Evolutionary conservation across 92 coral and sea anemone genomes (phyloP).

Genomic region (Actinernus sp.): DNA sequence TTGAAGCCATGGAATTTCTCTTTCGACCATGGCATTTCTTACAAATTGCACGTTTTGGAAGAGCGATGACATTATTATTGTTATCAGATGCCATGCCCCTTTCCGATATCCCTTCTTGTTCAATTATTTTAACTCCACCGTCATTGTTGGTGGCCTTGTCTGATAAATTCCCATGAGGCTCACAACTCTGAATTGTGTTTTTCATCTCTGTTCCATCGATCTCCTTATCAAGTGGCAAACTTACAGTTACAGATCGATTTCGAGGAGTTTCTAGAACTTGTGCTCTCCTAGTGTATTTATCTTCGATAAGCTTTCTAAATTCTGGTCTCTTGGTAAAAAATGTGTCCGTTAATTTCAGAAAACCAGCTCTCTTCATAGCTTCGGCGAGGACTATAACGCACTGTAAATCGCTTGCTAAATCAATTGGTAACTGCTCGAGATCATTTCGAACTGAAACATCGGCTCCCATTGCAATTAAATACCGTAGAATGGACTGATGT

Average conservation of each 20-base stretch:
- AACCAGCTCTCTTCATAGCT: constrained; percentile 80
- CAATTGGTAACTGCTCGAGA: constrained; percentile 86
- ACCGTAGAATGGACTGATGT: constrained; percentile 82
- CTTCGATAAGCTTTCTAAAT: constrained; percentile 65
- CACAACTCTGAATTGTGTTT: constrained; percentile 3
- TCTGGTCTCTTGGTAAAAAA: constrained; percentile 80
- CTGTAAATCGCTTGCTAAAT: constrained; percentile 82
- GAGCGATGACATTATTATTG: constrained; percentile 5
- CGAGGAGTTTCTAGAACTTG: too few relatives aligned
- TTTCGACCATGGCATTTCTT: constrained; percentile 82
- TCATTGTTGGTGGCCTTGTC: constrained; percentile 22
- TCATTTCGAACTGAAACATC: constrained; percentile 82
- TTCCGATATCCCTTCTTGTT: constrained; percentile 45
- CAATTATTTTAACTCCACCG: constrained; percentile 13
- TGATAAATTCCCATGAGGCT: constrained; percentile 19
- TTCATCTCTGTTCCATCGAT: too few relatives aligned
- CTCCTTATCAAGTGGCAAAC: too few relatives aligned
- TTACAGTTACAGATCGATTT: too few relatives aligned
- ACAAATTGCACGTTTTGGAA: constrained; percentile 43
- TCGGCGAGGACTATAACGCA: constrained; percentile 79
- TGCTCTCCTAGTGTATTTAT: constrained; percentile 33
- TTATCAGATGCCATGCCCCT: constrained; percentile 12
- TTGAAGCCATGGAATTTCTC: constrained; percentile 76
- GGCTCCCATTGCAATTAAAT: constrained; percentile 86
- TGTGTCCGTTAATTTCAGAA: constrained; percentile 43